Conservation (phyloP, 2,888 invertebrate genomes). For the Papilio demoleus region DNA sequence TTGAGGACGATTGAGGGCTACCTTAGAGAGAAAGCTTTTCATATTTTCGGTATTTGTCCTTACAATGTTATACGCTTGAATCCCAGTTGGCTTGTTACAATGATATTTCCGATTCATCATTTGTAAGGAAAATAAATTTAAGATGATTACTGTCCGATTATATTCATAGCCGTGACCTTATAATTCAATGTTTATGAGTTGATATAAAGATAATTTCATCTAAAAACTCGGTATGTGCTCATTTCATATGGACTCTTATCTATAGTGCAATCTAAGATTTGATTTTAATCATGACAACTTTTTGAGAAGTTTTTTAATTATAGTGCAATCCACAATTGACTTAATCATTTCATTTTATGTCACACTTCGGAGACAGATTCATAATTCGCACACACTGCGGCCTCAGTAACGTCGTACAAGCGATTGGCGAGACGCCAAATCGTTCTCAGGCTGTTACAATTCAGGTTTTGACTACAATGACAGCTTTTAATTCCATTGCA, state of each 20-base stretch:
- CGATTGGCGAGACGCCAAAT: slow-evolving; percentile 61
- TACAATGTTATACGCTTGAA: slow-evolving; percentile 3
- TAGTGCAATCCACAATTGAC: background rate
- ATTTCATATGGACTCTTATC: background rate
- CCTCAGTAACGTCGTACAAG: slow-evolving; percentile 55
- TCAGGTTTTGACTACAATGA: slow-evolving; percentile 52
- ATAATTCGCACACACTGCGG: slow-evolving; percentile 52
- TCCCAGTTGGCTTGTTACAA: background rate
- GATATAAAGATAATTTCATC: too few relatives aligned
- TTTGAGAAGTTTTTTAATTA: too few relatives aligned
- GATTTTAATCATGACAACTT: too few relatives aligned
- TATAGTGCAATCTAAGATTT: background rate
- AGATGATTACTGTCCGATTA: too few relatives aligned
- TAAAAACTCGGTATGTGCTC: too few relatives aligned
- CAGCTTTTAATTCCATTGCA: slow-evolving; percentile 41
- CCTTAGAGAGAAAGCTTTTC: background rate
- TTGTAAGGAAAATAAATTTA: too few relatives aligned
- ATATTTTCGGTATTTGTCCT: background rate
- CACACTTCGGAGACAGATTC: slow-evolving; percentile 51
- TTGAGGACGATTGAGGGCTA: slow-evolving; percentile 22
- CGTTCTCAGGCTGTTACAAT: slow-evolving; percentile 54
- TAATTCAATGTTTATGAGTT: too few relatives aligned
- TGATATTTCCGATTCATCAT: background rate
- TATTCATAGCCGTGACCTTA: background rate
- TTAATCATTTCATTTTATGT: slow-evolving; percentile 38